These are phyloP conservation scores for Mythimna vitellina DNA, from an alignment of 2,888 invertebrate species.

Conservation along the genomic window DNA sequence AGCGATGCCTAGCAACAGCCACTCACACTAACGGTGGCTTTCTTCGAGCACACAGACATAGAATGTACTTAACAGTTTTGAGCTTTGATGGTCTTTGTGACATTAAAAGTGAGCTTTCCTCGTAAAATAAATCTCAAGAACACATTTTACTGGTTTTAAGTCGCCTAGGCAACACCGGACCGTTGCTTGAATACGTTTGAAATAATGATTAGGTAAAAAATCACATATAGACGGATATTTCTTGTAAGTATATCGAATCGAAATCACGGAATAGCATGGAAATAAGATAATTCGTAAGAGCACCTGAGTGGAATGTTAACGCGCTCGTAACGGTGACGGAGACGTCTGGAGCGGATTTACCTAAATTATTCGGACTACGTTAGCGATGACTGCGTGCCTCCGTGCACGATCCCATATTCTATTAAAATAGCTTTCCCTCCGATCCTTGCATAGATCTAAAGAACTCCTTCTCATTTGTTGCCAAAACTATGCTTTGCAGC, in stretches of 20 bases:
- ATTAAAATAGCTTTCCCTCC: constrained; percentile 45
- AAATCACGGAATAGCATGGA: constrained; percentile 80
- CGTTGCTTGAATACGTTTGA: constrained; percentile 69
- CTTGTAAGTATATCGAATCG: constrained; percentile 77
- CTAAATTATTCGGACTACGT: constrained; percentile 87
- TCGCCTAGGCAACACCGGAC: constrained; percentile 63
- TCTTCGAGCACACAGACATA: constrained; percentile 79
- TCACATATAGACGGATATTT: constrained; percentile 57
- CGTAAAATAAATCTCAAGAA: constrained; percentile 65
- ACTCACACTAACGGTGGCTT: constrained; percentile 84
- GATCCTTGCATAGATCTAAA: constrained; percentile 22
- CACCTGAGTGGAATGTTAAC: constrained; percentile 81
- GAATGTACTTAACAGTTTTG: constrained; percentile 75
- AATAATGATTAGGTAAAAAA: constrained; percentile 71
- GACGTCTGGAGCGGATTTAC: constrained; percentile 84
- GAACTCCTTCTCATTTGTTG: constrained; percentile 2
- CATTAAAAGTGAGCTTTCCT: constrained; percentile 73
- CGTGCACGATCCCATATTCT: constrained; percentile 72
- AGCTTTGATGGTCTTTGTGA: constrained; percentile 77
- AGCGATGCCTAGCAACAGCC: constrained; percentile 88
- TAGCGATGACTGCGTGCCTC: constrained; percentile 78
- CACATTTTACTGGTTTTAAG: constrained; percentile 51
- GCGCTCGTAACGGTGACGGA: constrained; percentile 81
- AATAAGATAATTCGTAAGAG: constrained; percentile 84
- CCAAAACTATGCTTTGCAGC: neutral